A percentile compares a stretch with the other conserved stretches of the same genome.
These are phyloP conservation scores for Phalacrocorax brasilianus DNA, from an alignment of 2,113 vertebrate genomes.

Conservation along the genomic window DNA sequence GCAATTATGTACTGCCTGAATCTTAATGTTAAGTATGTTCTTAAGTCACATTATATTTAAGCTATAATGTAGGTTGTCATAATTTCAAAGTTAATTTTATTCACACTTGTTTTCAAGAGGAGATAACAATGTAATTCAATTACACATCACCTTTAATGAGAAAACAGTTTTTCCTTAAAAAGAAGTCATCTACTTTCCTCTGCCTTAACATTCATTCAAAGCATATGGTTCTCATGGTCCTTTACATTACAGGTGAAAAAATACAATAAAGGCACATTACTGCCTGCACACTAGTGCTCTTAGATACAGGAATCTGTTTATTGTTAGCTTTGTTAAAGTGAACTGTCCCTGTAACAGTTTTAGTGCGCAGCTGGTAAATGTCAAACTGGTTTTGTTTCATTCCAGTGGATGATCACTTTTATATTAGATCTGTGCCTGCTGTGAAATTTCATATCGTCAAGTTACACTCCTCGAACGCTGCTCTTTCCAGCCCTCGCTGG, in stretches of 20 bases:
- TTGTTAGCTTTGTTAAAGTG: neutral
- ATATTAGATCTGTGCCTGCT: neutral
- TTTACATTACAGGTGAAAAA: neutral
- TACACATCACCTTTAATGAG: rapidly evolving
- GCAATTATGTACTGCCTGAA: neutral
- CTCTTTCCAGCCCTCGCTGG: neutral
- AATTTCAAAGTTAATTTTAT: neutral
- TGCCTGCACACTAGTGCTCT: neutral
- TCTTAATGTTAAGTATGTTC: neutral
- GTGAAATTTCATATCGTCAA: neutral
- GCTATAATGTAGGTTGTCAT: neutral
- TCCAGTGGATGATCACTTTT: neutral
- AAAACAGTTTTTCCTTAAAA: neutral
- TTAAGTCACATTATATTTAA: neutral
- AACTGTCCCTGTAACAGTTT: neutral
- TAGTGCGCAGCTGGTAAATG: neutral
- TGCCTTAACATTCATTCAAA: neutral
- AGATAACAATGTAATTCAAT: neutral
- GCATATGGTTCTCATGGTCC: neutral
- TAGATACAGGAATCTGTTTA: neutral
- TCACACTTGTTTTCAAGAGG: neutral
- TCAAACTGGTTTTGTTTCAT: neutral
- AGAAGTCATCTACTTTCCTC: neutral
- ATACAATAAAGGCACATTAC: neutral
- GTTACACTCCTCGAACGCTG: neutral